Base-by-base conservation (phyloP, 2,888 invertebrate species). In the Pterostichus niger region DNA sequence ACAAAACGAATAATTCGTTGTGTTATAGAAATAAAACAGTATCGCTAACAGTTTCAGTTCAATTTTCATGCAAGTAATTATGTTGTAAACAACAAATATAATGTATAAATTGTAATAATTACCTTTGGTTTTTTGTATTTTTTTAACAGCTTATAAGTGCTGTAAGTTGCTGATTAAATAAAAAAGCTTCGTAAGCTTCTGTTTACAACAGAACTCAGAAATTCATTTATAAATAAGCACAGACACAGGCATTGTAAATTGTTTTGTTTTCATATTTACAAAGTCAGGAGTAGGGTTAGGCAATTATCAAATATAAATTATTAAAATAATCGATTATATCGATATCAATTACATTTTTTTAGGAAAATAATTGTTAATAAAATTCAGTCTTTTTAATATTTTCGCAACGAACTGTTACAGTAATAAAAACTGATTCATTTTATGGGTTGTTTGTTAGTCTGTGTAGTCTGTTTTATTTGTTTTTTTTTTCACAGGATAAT, bases 71-170 rank as follows among this genome's bases (percentile, higher is more conserved):
- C 77, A 77, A 40, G 40, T 40, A 40, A 35, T 35, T 24, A 54
- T 77, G 56, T 77, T 77, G 52, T 24, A 59, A 77, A 77, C 59
- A 77, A 31, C 76, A 77, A 40, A 59, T 40, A 40, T 76, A 76
- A 40, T 40, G 40, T 35, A 76, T 76, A 56, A 49, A 13, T 44
- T 77, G 40, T 56, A 59, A 77, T 59, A 77, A 59, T 77, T 77
- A 77, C 77, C 77, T 77, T 77, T 40, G 10, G 31, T 33, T 54
- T 24, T 68, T 13, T 40, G n/a, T 68, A 33, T 40, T 33, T 68
- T 73, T 73, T 73, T 15, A 49, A 33, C 33, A 35, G 61, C 61
- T 49, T 9, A 35, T 33, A 61, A 56, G 31, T 33, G 61, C 61
- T 33, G 61, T 61, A n/a, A 33, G 64, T 31, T 64, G 59, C 59